Evolutionary conservation across 1,140 invertebrate species (phyloP).

Genomic region (Sycophaga agraensis): DNA sequence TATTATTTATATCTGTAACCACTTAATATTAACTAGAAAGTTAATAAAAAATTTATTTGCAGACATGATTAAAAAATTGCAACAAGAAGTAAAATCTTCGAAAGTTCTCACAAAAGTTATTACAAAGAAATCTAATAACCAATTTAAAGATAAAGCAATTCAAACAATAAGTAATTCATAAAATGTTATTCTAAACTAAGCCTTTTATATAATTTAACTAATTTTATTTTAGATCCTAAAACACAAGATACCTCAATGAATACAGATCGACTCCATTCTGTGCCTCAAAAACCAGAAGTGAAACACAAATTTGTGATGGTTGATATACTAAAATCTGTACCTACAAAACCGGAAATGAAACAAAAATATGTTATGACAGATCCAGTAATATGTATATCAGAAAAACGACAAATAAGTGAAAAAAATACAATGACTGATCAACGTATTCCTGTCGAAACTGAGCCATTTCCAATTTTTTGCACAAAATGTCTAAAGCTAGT

Average conservation of each 20-base stretch:
- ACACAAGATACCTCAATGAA: slow-evolving; percentile 30
- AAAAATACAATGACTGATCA: slow-evolving; percentile 37
- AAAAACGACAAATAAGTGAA: slow-evolving; percentile 26
- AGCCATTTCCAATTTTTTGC: slow-evolving; percentile 41
- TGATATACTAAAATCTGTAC: not conserved
- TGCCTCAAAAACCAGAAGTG: too few relatives aligned
- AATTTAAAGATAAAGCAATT: not conserved
- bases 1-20: not conserved
- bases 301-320: too few relatives aligned
- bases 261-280: too few relatives aligned
- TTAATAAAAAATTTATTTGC: not conserved
- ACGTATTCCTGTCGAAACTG: slow-evolving; percentile 29
- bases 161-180: slow-evolving; percentile 10
- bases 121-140: not conserved
- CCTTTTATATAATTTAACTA: not conserved
- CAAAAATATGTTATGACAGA: too few relatives aligned
- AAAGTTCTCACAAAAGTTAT: not conserved
- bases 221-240: slow-evolving; percentile 1
- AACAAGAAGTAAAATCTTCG: not conserved
- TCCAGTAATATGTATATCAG: not conserved
- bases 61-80: slow-evolving; percentile 4
- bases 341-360: slow-evolving; percentile 11
- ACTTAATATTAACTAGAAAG: not conserved
- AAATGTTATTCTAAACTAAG: not conserved
- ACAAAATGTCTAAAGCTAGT: slow-evolving; percentile 34